phyloP scores from a whole-genome alignment of 2,113 vertebrate genomes.

The Pleuronectes platessa region DNA sequence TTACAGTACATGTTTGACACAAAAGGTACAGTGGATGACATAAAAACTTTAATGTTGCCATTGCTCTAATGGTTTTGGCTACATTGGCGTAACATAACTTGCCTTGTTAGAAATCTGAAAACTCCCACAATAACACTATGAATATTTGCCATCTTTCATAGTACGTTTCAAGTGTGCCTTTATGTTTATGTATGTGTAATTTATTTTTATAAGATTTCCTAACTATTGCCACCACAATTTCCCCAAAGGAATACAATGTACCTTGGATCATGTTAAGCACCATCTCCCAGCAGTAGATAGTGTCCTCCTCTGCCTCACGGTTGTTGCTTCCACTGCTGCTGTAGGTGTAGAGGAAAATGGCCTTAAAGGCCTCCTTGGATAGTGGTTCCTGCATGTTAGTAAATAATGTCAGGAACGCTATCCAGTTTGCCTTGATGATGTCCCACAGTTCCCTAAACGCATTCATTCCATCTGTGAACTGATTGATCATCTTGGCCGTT shows the following conservation, averaged over 20 bases:
- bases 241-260: background rate
- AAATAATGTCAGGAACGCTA: slow-evolving; percentile 11
- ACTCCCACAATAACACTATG: no score
- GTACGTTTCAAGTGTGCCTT: no score
- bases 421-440: background rate
- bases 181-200: no score
- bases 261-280: slow-evolving; percentile 11
- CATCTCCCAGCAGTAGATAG: slow-evolving; percentile 15
- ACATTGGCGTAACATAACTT: no score
- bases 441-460: slow-evolving; percentile 8
- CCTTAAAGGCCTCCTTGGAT: slow-evolving; percentile 4
- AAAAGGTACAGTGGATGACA: no score
- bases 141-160: no score
- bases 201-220: no score
- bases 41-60: no score
- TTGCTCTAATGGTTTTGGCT: no score
- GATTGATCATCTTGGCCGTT: no score
- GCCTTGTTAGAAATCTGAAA: no score
- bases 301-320: slow-evolving; percentile 4
- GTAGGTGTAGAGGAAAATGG: background rate
- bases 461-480: background rate
- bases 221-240: background rate
- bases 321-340: background rate
- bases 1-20: no score
- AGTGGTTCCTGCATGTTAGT: slow-evolving; percentile 9